phyloP scores from a whole-genome alignment of 2,797 vertebrate genomes.

The Pyrocephalus nanus region DNA sequence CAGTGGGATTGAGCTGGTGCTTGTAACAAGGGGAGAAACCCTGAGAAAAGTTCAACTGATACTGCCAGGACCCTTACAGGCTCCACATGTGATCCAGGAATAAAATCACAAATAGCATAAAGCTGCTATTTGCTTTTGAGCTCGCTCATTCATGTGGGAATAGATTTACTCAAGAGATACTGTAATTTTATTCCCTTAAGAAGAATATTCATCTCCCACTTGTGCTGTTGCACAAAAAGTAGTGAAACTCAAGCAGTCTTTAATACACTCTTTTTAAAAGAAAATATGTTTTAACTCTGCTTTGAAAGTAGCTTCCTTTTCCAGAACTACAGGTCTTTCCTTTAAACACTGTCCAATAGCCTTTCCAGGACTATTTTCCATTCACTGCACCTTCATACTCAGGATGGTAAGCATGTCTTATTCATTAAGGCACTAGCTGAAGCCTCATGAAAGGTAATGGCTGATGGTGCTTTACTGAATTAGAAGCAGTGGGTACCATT shows the following conservation, averaged over 20 bases:
- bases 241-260: not conserved
- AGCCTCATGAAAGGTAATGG: not conserved
- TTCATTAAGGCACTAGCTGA: not conserved
- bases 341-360: not conserved
- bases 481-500: not conserved
- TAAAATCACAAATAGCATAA: not conserved
- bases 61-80: not conserved
- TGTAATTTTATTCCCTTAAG: not conserved
- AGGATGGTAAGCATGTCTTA: not conserved
- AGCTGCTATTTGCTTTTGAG: constrained; percentile 8
- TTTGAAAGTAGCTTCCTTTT: not conserved
- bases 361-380: not conserved
- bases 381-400: not conserved
- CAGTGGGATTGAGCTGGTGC: not conserved
- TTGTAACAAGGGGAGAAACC: not conserved
- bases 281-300: not conserved
- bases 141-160: not conserved
- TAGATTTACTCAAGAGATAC: not conserved
- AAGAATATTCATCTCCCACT: not conserved
- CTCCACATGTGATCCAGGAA: not conserved
- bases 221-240: not conserved
- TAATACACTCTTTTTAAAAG: not conserved
- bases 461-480: not conserved
- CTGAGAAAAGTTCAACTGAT: not conserved
- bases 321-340: not conserved